Conservation (phyloP, 2,797 vertebrate genomes). For the Mormyrus hasselquistii region DNA sequence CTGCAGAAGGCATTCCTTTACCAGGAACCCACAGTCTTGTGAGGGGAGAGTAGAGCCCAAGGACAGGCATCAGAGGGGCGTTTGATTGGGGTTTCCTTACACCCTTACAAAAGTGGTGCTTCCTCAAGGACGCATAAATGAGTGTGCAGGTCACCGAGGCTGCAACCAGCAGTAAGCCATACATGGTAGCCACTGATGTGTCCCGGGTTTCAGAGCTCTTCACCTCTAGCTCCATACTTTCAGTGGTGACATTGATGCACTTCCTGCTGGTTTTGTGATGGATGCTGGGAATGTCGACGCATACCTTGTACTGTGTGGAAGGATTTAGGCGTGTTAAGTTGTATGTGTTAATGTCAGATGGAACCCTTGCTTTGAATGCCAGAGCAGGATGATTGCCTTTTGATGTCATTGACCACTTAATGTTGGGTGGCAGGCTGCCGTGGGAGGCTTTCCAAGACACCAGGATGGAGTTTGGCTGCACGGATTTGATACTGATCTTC, state of each 20-base stretch:
- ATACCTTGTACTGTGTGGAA: conserved; percentile 86
- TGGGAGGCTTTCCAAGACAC: conserved; percentile 85
- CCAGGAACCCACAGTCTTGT: conserved; percentile 81
- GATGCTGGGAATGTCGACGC: conserved; percentile 78
- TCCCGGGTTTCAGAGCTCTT: conserved; percentile 62
- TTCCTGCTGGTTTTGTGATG: conserved; percentile 76
- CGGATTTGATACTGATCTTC: conserved; percentile 71
- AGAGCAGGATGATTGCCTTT: conserved; percentile 61
- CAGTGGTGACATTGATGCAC: conserved; percentile 88
- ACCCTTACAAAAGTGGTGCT: conserved; percentile 63
- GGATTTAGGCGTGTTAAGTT: conserved; percentile 90
- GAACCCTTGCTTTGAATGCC: conserved; percentile 79
- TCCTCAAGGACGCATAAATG: conserved; percentile 72
- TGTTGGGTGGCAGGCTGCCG: conserved; percentile 77
- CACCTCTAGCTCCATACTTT: conserved; percentile 60
- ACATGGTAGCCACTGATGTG: conserved; percentile 60
- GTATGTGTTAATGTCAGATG: conserved; percentile 80
- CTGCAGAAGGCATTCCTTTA: conserved; percentile 70
- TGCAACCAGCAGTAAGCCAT: conserved; percentile 74
- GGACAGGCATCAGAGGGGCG: conserved; percentile 63
- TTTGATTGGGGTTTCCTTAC: conserved; percentile 69
- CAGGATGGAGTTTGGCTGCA: conserved; percentile 77
- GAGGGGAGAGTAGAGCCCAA: conserved; percentile 72
- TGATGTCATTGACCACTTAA: conserved; percentile 81
- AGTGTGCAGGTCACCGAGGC: conserved; percentile 72